Percentiles rank a stretch among this genome's conserved stretches.
Conservation (phyloP, 2,113 vertebrate species). For the Ameiurus melas region DNA sequence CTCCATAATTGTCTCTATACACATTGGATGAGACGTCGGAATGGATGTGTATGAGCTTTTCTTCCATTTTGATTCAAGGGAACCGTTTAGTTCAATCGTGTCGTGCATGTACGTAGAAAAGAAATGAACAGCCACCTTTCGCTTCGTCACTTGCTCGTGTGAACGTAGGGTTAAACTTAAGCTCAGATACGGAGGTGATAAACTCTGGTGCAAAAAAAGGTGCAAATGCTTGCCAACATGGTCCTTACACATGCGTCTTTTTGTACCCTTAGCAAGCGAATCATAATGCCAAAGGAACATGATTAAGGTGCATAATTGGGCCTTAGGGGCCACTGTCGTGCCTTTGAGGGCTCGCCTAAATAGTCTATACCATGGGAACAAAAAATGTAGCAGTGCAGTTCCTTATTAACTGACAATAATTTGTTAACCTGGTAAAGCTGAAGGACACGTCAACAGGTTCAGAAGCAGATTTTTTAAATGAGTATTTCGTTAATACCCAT, state of each 20-base stretch:
- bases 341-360: constrained; percentile 3
- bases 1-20: neutral
- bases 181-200: neutral
- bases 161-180: neutral
- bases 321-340: constrained; percentile 8
- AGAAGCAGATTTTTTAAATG: no score
- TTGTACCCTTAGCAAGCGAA: neutral
- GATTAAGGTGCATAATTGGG: constrained; percentile 12
- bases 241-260: neutral
- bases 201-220: neutral
- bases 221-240: neutral
- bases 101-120: neutral
- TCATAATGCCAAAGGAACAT: neutral
- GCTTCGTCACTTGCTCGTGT: neutral
- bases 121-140: neutral
- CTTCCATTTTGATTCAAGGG: neutral
- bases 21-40: neutral
- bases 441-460: neutral
- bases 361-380: neutral
- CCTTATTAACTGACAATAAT: constrained; percentile 11
- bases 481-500: no score
- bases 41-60: neutral
- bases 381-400: neutral
- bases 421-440: neutral
- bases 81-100: neutral